Evolutionary conservation across 2,797 vertebrate species (phyloP).

Genomic region (Acanthornis magna): DNA sequence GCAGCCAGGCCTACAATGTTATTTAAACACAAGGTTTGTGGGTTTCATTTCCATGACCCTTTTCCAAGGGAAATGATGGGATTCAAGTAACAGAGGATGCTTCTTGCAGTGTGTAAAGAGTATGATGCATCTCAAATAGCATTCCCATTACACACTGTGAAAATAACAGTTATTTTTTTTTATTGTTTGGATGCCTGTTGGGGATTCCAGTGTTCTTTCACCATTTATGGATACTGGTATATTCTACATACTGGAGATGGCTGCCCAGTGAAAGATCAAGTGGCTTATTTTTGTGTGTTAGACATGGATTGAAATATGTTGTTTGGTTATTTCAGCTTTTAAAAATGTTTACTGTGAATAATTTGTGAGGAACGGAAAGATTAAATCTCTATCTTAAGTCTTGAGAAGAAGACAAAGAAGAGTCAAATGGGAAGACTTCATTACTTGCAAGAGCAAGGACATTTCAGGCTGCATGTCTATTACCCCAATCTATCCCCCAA

Average conservation of each 20-base stretch:
- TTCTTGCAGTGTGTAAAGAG: slow-evolving; percentile 35
- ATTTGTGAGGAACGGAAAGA: neutral
- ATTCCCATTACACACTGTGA: slow-evolving; percentile 15
- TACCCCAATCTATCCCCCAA: neutral
- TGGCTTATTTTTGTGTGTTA: neutral
- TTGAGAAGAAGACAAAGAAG: neutral
- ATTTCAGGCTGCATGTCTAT: neutral
- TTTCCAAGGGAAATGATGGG: slow-evolving; percentile 37
- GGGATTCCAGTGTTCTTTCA: neutral
- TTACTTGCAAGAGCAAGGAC: neutral
- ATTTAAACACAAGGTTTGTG: slow-evolving; percentile 44
- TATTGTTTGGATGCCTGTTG: neutral
- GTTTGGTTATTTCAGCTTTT: neutral
- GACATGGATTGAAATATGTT: neutral
- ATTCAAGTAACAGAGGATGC: slow-evolving; percentile 22
- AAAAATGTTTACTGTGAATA: neutral
- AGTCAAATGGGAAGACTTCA: neutral
- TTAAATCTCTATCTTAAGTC: neutral
- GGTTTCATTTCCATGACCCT: slow-evolving; percentile 29
- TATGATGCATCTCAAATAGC: slow-evolving; percentile 48
- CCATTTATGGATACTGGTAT: neutral
- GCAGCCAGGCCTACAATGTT: neutral
- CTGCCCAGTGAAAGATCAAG: neutral
- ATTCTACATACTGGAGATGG: neutral
- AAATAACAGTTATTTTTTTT: neutral